Evolutionary conservation across 2,888 invertebrate genomes (phyloP), one percentile per base, ranked within the genome.

Genomic region (Dorcus parallelipipedus): DNA sequence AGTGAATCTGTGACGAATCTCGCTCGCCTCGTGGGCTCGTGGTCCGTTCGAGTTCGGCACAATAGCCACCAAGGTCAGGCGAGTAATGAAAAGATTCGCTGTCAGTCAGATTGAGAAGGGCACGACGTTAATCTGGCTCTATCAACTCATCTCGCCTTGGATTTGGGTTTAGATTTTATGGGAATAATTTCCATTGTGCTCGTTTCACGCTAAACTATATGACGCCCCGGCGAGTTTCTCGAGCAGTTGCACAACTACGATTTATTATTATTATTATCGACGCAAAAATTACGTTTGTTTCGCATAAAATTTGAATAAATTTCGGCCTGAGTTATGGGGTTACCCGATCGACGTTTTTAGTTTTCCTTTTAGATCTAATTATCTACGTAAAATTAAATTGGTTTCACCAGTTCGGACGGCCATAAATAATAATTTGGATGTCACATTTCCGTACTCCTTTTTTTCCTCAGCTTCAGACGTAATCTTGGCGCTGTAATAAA

Each of bases 61-160:
- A 66, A 69, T 68, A 65, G 59, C 64, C 59, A 59, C 65, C 59
- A 60, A 67, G 68, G 67, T 68, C 67, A 62, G 63, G 60, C 61
- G 59, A 63, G 65, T 65, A 67, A 69, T 69, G 68, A 69, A 69
- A 69, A 68, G 68, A 67, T 69, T 67, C 67, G 66, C 69, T 69
- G 69, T 69, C 69, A 69, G 67, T 69, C 68, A 66, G 67, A 60
- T 63, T 69, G 69, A 69, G 65, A 64, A 69, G 66, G 69, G 68
- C 66, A 65, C 67, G 67, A 69, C 67, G 68, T 69, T 68, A 69
- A 45, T 59, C 59, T 59, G 51, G 53, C 48, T 49, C 49, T 59
- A 60, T 60, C 60, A 56, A 60, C 52, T 53, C 53, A 60, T 60
- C 53, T 60, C 38, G 53, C 51, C 56, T 47, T 49, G 60, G 41